phyloP scores from a whole-genome alignment of 2,888 invertebrate genomes.

The Pristionchus entomophagus region DNA sequence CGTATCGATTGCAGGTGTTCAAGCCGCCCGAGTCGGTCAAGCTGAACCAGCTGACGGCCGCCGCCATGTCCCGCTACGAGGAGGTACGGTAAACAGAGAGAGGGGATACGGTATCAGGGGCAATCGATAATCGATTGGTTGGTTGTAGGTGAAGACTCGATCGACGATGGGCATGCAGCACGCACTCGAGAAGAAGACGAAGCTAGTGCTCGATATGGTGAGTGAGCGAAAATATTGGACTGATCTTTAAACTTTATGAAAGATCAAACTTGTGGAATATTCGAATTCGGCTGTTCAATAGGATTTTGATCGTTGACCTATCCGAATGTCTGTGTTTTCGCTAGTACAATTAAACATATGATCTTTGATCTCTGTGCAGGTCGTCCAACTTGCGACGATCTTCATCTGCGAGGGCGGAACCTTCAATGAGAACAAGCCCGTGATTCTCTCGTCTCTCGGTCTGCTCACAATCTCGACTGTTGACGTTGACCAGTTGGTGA shows the following conservation, averaged over 20 bases:
- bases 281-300: no score
- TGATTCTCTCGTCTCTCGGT: conserved; percentile 90
- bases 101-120: not conserved
- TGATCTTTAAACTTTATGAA: no score
- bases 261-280: no score
- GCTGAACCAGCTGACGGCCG: conserved; percentile 89
- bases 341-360: no score
- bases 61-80: conserved; percentile 87
- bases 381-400: conserved; percentile 77
- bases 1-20: conserved; percentile 82
- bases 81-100: conserved; percentile 81
- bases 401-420: conserved; percentile 89
- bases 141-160: conserved; percentile 83
- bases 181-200: conserved; percentile 88
- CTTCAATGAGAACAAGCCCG: conserved; percentile 83
- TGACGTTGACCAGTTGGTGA: conserved; percentile 48
- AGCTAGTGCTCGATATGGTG: conserved; percentile 85
- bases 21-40: conserved; percentile 86
- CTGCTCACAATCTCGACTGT: conserved; percentile 70
- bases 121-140: not conserved
- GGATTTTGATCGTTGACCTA: no score
- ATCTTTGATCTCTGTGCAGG: conserved; percentile 10
- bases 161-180: conserved; percentile 93
- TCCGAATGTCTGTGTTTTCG: no score
- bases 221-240: no score